Percentiles rank a stretch among this genome's conserved stretches.
Evolutionary conservation across 2,888 invertebrate genomes (phyloP).

Genomic region (Pemphredon lugubris): DNA sequence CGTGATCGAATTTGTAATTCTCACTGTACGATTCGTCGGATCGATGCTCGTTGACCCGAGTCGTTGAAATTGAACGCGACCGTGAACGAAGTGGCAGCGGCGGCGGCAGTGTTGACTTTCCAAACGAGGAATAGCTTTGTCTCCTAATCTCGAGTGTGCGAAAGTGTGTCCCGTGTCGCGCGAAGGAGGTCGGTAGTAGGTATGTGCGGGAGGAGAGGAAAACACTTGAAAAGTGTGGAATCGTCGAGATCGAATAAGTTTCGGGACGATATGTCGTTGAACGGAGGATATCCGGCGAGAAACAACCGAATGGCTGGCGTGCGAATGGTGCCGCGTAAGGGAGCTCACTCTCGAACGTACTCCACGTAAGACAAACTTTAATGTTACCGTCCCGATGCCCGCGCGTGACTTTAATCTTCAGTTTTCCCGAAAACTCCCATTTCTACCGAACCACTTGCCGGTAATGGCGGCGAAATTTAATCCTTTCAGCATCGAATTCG

Average conservation of each 20-base stretch:
- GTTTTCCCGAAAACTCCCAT: constrained; percentile 2
- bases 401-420: neutral
- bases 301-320: constrained; percentile 32
- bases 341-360: constrained; percentile 4
- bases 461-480: constrained; percentile 38
- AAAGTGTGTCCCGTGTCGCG: neutral
- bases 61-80: too few relatives aligned
- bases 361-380: neutral
- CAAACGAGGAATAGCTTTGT: neutral
- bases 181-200: neutral
- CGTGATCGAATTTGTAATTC: too few relatives aligned
- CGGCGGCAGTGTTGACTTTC: too few relatives aligned
- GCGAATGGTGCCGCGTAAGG: constrained; percentile 14
- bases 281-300: constrained; percentile 11
- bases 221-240: neutral
- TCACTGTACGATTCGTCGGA: too few relatives aligned
- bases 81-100: too few relatives aligned
- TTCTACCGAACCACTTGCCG: constrained; percentile 5
- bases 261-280: constrained; percentile 11
- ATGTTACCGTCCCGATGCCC: constrained; percentile 12
- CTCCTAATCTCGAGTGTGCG: neutral
- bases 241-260: constrained; percentile 32
- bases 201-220: neutral
- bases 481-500: too few relatives aligned
- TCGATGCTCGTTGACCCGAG: too few relatives aligned